phyloP scores from a whole-genome alignment of 2,797 vertebrate species.

The Glossophaga mutica region DNA sequence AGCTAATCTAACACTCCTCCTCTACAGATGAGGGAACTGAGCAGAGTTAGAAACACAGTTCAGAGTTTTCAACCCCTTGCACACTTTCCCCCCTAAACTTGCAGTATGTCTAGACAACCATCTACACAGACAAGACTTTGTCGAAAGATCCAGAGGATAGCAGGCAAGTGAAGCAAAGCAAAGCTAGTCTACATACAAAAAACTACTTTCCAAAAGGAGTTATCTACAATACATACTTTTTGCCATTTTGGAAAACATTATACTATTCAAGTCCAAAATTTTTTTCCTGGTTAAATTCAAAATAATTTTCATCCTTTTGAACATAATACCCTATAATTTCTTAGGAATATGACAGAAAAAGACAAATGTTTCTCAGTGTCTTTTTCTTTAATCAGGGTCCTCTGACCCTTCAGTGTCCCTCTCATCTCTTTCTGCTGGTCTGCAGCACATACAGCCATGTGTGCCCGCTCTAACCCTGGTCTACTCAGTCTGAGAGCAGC shows the following conservation, averaged over 20 bases:
- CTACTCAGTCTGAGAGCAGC: neutral
- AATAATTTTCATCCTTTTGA: neutral
- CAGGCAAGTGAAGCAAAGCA: constrained; percentile 39
- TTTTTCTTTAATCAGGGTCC: neutral
- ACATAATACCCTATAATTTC: neutral
- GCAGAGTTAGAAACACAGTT: neutral
- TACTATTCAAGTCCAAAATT: neutral
- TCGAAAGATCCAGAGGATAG: constrained; percentile 50
- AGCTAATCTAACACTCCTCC: neutral
- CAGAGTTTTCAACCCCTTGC: neutral
- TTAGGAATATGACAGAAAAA: neutral
- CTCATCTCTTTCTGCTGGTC: neutral
- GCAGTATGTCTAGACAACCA: neutral
- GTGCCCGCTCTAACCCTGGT: neutral
- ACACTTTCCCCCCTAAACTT: neutral
- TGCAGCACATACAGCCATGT: neutral
- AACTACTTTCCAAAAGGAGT: constrained; percentile 23
- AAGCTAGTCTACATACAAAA: constrained; percentile 47
- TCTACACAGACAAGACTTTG: constrained; percentile 11
- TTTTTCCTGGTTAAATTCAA: neutral
- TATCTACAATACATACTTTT: neutral
- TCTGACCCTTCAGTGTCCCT: neutral
- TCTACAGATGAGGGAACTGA: neutral
- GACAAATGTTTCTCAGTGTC: neutral
- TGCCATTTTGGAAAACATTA: constrained; percentile 23